phyloP scores from a whole-genome alignment of 2,113 vertebrate genomes.

The Amblyornis subalaris region DNA sequence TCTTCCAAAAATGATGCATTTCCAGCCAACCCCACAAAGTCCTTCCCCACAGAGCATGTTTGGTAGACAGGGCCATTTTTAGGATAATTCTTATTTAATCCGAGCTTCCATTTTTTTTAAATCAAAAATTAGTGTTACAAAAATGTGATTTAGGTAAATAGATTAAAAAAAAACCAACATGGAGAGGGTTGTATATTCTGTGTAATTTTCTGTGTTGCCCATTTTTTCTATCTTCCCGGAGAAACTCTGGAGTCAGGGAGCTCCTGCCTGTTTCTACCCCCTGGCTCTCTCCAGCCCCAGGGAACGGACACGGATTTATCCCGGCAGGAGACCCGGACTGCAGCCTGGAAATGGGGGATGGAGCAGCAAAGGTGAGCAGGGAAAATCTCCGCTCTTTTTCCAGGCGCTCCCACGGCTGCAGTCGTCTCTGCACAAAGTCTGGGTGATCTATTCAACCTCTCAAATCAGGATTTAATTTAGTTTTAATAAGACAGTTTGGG shows the following conservation, averaged over 20 bases:
- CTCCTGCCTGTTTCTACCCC: not conserved
- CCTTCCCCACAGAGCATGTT: fast-evolving
- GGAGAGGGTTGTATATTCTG: not conserved
- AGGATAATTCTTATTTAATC: not conserved
- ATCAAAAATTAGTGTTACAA: not conserved
- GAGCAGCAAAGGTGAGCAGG: not conserved
- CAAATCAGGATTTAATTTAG: conserved; percentile 60
- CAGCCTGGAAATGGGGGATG: not conserved
- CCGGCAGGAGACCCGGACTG: fast-evolving
- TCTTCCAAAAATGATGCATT: not conserved
- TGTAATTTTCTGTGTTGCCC: not conserved
- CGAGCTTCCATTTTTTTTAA: not conserved
- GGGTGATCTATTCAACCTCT: conserved; percentile 43
- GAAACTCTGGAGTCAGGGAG: not conserved
- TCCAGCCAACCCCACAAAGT: not conserved
- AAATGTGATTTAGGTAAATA: fast-evolving
- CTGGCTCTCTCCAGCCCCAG: not conserved
- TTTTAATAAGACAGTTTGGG: conserved; percentile 61
- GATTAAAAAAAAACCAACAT: not conserved
- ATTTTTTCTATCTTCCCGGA: not conserved
- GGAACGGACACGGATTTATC: not conserved
- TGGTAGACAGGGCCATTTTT: fast-evolving
- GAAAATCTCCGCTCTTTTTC: not conserved
- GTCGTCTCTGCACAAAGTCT: conserved; percentile 40
- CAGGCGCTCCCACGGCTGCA: conserved; percentile 30